Evolutionary conservation across 2,888 invertebrate species (phyloP), one percentile per base, ranked within the genome.

Genomic region (Acrobasis repandana): DNA sequence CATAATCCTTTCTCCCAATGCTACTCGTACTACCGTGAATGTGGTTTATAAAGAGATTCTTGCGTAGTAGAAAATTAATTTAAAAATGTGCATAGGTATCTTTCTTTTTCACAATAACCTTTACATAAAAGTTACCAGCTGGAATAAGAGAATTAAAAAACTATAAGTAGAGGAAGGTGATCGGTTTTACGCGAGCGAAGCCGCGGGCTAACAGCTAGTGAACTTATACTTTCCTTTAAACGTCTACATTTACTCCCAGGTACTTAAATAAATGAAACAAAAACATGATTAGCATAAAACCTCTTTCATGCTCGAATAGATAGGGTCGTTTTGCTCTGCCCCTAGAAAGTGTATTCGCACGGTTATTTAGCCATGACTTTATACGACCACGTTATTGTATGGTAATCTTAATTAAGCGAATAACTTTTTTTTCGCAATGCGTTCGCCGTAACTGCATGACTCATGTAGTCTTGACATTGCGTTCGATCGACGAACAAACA

Each of bases 381-480:
- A 54, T 54, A 36, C 58, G 43, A 64, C 61, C 60, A 33, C 61
- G 50, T 65, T 67, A 74, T 77, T 79, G 74, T 77, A 74, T 76
- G 76, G 60, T 75, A 77, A 78, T 74, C 65, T 52, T 70, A 73
- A 75, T 74, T 70, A 70, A 70, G 63, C 51, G 60, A 70, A 68
- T 58, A 28, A 63, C 51, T 50, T 65, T 64, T n/a, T 56, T 67
- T 51, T 56, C 56, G 50, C 38, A 56, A 59, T 52, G 52, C 60
- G 52, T 60, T 60, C 52, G 14, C 56, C 51, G 65, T 61, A 56
- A 20, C 62, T 54, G 60, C 62, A 58, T 65, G 62, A 65, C 57
- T 65, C 62, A 54, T 52, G 15, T 60, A 64, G 60, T 66, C 64
- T 64, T 66, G 67, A 68, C 62, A 63, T 65, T 60, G 65, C 66